phyloP scores from a whole-genome alignment of 1,140 invertebrate species.

The Periplaneta americana region DNA sequence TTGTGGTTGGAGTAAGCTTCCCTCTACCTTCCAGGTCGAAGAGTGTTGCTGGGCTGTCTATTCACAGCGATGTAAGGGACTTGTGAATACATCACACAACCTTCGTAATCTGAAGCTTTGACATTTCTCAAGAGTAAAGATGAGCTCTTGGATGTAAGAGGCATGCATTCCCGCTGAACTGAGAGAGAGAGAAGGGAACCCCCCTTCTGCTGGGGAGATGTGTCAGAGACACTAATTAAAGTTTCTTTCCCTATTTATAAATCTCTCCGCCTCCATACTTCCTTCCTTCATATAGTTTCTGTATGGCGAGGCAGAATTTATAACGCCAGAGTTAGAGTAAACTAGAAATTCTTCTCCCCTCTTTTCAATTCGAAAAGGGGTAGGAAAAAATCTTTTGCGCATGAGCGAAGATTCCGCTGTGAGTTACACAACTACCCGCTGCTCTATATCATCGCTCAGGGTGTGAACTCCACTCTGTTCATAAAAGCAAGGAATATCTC shows the following conservation, averaged over 20 bases:
- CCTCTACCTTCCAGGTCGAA: too few species aligned
- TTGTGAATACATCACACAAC: background rate
- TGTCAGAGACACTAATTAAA: background rate
- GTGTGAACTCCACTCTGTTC: background rate
- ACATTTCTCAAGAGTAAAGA: background rate
- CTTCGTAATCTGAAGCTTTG: background rate
- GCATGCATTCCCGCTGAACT: background rate
- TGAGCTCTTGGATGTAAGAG: background rate
- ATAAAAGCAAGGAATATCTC: background rate
- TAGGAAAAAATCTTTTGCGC: background rate
- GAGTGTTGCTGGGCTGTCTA: background rate
- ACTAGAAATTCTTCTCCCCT: background rate
- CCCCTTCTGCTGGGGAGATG: background rate
- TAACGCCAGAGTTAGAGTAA: background rate
- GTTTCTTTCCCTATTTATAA: background rate
- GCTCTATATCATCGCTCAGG: background rate
- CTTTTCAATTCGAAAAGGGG: background rate
- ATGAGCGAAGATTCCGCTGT: background rate
- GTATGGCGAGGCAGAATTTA: background rate
- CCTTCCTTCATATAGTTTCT: background rate
- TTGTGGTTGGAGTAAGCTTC: too few species aligned
- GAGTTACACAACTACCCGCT: background rate
- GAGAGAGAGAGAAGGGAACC: background rate
- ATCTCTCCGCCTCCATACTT: background rate
- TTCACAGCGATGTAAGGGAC: background rate